Evolutionary conservation across 2,113 vertebrate genomes (phyloP).

Genomic region (Nothoprocta pentlandii): DNA sequence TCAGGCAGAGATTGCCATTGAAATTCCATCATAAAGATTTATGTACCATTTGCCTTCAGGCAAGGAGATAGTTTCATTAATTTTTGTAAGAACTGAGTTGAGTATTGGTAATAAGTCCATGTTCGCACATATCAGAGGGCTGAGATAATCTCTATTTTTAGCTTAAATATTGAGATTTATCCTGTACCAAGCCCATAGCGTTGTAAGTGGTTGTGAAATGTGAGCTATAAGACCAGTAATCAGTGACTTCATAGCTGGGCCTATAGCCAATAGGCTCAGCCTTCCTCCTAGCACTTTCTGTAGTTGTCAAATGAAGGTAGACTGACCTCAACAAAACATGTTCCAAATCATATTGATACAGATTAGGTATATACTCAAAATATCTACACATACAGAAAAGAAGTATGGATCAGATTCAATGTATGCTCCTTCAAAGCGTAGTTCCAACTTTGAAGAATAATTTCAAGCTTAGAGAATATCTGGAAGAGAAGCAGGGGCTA

Average conservation of each 20-base stretch:
- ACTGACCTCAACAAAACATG: not conserved
- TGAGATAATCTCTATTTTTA: not conserved
- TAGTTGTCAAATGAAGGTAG: not conserved
- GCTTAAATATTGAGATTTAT: not conserved
- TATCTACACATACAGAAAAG: not conserved
- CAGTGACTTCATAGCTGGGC: not conserved
- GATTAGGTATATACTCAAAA: not conserved
- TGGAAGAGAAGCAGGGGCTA: not conserved
- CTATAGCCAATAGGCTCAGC: not conserved
- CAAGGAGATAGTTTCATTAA: not conserved
- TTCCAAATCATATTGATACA: not conserved
- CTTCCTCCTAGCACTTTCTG: not conserved
- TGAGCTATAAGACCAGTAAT: not conserved
- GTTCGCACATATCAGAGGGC: not conserved
- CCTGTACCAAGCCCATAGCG: not conserved
- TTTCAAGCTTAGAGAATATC: not conserved
- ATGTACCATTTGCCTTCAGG: not conserved
- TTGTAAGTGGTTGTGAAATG: not conserved
- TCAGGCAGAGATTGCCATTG: not conserved
- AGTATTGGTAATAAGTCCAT: not conserved
- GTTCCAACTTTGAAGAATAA: not conserved
- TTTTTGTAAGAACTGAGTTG: not conserved
- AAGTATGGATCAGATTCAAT: not conserved
- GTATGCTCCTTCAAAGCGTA: not conserved
- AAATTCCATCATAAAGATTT: constrained; percentile 2